Conservation (phyloP, 2,888 invertebrate genomes). For the Apamea epomidion region DNA sequence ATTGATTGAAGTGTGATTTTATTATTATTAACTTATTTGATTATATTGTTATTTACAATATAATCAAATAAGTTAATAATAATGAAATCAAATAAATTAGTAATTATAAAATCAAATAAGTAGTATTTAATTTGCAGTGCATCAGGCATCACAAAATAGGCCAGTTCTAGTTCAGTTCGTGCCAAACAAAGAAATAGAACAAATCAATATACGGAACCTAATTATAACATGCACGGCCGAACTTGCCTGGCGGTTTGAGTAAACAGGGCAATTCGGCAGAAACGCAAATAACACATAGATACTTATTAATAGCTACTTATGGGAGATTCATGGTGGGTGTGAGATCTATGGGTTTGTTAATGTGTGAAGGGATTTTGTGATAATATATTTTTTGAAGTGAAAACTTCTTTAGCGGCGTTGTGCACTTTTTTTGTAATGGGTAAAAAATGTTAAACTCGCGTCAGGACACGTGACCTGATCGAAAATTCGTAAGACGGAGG, state of each 20-base stretch:
- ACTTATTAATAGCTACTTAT: constrained; percentile 49
- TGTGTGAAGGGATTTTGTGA: background rate
- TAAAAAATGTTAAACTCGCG: too few relatives aligned
- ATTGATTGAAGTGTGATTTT: too few relatives aligned
- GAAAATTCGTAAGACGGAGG: too few relatives aligned
- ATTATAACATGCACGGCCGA: constrained; percentile 32
- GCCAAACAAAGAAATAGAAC: constrained; percentile 38
- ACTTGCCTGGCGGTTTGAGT: constrained; percentile 32
- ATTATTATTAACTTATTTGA: too few relatives aligned
- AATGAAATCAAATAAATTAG: too few relatives aligned
- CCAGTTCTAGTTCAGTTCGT: background rate
- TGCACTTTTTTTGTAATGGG: too few relatives aligned
- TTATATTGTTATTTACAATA: too few relatives aligned
- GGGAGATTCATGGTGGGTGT: constrained; percentile 5
- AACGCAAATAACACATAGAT: constrained; percentile 54
- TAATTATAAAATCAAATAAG: too few relatives aligned
- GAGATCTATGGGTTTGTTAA: background rate
- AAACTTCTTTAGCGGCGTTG: too few relatives aligned
- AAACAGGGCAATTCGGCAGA: constrained; percentile 49
- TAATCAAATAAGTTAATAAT: too few relatives aligned
- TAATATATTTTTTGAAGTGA: background rate
- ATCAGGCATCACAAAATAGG: background rate
- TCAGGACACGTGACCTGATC: too few relatives aligned
- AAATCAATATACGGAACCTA: constrained; percentile 52
- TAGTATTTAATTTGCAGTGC: background rate